phyloP scores from a whole-genome alignment of 2,797 vertebrate genomes.

The Gymnoscopelus braueri region DNA sequence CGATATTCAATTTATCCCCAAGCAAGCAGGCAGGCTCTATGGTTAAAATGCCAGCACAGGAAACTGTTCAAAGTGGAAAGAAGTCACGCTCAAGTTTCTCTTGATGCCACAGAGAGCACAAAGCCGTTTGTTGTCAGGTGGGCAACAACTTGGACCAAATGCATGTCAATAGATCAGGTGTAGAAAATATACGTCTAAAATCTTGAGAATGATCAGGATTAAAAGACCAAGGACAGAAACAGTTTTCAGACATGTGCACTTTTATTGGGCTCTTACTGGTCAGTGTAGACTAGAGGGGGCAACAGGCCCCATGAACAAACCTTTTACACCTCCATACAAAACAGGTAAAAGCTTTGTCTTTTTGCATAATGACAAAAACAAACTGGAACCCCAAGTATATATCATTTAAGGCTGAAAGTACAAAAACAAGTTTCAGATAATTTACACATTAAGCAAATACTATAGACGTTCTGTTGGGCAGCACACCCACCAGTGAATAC shows the following conservation, averaged over 20 bases:
- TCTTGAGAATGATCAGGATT: no score
- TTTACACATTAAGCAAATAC: slow-evolving; percentile 92
- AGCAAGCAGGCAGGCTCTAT: no score
- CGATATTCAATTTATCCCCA: no score
- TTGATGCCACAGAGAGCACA: no score
- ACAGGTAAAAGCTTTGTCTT: slow-evolving; percentile 75
- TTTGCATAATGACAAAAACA: slow-evolving; percentile 81
- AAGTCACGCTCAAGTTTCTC: no score
- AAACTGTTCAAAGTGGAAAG: no score
- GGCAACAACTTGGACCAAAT: neutral
- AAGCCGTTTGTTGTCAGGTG: no score
- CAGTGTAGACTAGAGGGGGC: slow-evolving; percentile 87
- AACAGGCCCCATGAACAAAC: slow-evolving; percentile 77
- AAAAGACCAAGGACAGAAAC: slow-evolving; percentile 6
- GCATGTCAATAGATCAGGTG: no score
- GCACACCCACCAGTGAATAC: slow-evolving; percentile 67
- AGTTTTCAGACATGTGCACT: slow-evolving; percentile 90
- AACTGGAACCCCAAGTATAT: slow-evolving; percentile 82
- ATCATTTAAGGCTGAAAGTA: slow-evolving; percentile 94
- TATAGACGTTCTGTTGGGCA: slow-evolving; percentile 74
- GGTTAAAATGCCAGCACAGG: no score
- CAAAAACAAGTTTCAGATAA: slow-evolving; percentile 90
- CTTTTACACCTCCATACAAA: slow-evolving; percentile 71
- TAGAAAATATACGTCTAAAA: no score
- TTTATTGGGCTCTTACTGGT: slow-evolving; percentile 92